Evolutionary conservation across 2,888 invertebrate genomes (phyloP), one percentile per base, ranked within the genome.

Genomic region (Chaetogeoica ovagalla): DNA sequence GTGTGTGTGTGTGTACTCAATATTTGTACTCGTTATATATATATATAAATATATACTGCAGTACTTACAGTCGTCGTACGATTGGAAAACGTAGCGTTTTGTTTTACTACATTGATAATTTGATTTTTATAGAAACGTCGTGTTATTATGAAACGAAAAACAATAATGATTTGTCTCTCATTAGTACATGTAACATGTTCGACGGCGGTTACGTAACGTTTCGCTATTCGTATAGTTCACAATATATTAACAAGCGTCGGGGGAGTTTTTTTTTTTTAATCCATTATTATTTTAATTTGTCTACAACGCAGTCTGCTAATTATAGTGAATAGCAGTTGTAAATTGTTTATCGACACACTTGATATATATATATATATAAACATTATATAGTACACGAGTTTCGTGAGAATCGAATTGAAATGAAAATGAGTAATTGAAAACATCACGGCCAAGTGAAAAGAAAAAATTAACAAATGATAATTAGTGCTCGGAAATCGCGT

Each of bases 241-340:
- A 7, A 57, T n/a, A 57, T n/a, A 43, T 43, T 43, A 43, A 43
- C 43, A 9, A 43, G 9, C 43, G 43, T 7, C 9, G 8, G 9
- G 39, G 4, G 5, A 39, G 2, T 43, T 43, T 43, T 43, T 43
- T 43, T 9, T 23, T 13, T 48, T 17, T 30, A 13, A 69, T 9
- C 48, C 13, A 37, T 69, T 69, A 69, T 37, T 52, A 55, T 55
- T 69, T 55, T 30, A 69, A 69, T 55, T 69, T 30, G 30, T 30
- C 30, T 30, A 30, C 30, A 30, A 30, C 13, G 4, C 9, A 39
- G 8, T 48, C n/a, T 65, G 39, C 39, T 48, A 57, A 55, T 55
- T 55, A 55, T 19, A 30, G 30, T 30, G 30, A 30, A 30, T 30
- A 30, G 30, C 17, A 13, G n/a, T 6, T 13, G 11, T 68, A 65